Base-by-base conservation (phyloP, 2,797 vertebrate species). In the Pristis pectinata region DNA sequence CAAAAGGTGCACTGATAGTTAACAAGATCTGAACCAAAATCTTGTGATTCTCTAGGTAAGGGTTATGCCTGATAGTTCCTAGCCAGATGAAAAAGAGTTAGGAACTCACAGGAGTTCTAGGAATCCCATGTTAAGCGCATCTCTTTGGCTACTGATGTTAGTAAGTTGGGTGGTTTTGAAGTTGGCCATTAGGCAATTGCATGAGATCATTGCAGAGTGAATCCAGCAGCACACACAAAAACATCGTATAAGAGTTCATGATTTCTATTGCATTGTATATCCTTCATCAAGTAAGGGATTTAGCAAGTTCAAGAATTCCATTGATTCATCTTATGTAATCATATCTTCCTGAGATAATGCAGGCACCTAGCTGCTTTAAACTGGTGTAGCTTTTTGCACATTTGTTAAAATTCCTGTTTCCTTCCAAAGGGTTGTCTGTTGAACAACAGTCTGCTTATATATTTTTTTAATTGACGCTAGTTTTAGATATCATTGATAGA, bases 321-420 rank as follows among this genome's bases (percentile, higher is more conserved):
- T 53, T 49, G 41, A 27, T 53, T 44, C 30, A n/a, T 72, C 34
- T 49, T 44, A 9, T 93, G 37, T 7, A 93, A 74, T 72, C 15
- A 13, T 19, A 72, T 93, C 92, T 72, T 94, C 49, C 70, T 94
- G 92, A 94, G 70, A 94, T 11, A 94, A 56, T n/a, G 53, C 44
- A 22, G 3, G 34, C 41, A 93, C 41, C 64, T 37, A 76, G 67
- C 64, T 72, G 70, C 44, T 94, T 76, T 53, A 34, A 13, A 56
- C 7, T 34, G 27, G 11, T 94, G 41, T 30, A 76, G 92, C 44
- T 9, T 74, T 94, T 94, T 94, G 30, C 92, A 94, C 41, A 56
- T 94, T 49, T 67, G 72, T 93, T 72, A 61, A 49, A 44, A 22
- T 61, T 61, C 5, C 59, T 72, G 11, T 44, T 94, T 53, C 49